These are phyloP conservation scores for Thripadectes ignobilis DNA, from an alignment of 2,797 vertebrate species.

Conservation along the genomic window DNA sequence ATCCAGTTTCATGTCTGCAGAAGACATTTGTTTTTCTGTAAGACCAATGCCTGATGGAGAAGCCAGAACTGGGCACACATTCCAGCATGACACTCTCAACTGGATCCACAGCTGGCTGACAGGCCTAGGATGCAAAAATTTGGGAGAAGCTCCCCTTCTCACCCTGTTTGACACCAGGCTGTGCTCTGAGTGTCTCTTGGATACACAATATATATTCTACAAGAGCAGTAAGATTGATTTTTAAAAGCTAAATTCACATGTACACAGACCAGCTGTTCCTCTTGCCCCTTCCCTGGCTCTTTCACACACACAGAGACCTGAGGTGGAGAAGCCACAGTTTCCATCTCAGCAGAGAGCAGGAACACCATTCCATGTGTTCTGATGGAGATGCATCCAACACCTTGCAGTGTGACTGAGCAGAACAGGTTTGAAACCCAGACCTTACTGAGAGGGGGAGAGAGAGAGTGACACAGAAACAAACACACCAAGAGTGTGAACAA, in stretches of 20 bases:
- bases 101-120: background rate
- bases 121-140: background rate
- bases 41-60: background rate
- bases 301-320: background rate
- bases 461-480: constrained; percentile 22
- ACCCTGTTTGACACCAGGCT: background rate
- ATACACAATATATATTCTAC: background rate
- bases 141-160: background rate
- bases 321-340: constrained; percentile 48
- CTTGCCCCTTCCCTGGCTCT: background rate
- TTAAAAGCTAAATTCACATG: background rate
- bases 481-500: background rate
- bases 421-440: constrained; percentile 61
- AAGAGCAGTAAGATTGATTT: background rate
- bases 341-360: constrained; percentile 63
- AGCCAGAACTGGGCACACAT: background rate
- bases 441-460: constrained; percentile 35
- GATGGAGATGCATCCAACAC: constrained; percentile 73
- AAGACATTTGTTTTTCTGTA: background rate
- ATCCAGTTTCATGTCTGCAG: background rate
- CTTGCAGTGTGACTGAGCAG: constrained; percentile 64
- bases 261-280: background rate
- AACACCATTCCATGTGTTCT: constrained; percentile 76
- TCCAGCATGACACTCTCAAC: background rate
- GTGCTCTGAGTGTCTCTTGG: background rate